These are phyloP conservation scores for Eurois occulta DNA, from an alignment of 2,888 invertebrate genomes.

Conservation along the genomic window DNA sequence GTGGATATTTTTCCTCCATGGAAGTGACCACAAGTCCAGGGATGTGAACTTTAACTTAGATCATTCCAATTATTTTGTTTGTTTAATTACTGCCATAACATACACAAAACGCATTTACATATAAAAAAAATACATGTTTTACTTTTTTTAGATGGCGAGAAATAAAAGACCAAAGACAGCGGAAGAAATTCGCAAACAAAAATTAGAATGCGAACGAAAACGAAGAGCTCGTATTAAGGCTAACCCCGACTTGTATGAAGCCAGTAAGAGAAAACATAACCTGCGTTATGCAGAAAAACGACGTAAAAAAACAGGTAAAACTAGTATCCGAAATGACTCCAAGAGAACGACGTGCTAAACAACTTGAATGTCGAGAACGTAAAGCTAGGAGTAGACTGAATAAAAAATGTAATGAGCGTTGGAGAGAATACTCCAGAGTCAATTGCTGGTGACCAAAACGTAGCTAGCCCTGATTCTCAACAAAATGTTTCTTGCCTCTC, in stretches of 20 bases:
- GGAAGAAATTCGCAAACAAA: constrained; percentile 33
- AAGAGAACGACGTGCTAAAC: constrained; percentile 18
- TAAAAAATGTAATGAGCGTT: background rate
- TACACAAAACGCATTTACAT: too few species aligned
- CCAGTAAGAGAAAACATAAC: constrained; percentile 29
- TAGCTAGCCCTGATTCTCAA: too few species aligned
- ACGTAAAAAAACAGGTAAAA: constrained; percentile 19
- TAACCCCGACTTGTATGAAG: constrained; percentile 25
- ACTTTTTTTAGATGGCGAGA: constrained; percentile 26
- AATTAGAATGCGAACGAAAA: constrained; percentile 34
- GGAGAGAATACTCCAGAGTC: too few species aligned
- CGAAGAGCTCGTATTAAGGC: constrained; percentile 33
- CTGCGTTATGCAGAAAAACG: constrained; percentile 15
- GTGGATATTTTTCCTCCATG: too few species aligned
- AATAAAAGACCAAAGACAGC: constrained; percentile 29
- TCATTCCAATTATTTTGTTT: too few species aligned
- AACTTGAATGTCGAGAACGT: constrained; percentile 22
- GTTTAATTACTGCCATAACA: too few species aligned
- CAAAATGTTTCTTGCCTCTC: too few species aligned
- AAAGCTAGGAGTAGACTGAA: constrained; percentile 12
- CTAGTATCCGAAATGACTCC: constrained; percentile 16
- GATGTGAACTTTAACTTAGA: too few species aligned
- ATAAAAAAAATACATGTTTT: too few species aligned
- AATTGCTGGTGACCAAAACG: too few species aligned
- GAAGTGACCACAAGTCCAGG: too few species aligned